Evolutionary conservation across 2,797 vertebrate species (phyloP).

Genomic region (Urocyon cinereoargenteus): DNA sequence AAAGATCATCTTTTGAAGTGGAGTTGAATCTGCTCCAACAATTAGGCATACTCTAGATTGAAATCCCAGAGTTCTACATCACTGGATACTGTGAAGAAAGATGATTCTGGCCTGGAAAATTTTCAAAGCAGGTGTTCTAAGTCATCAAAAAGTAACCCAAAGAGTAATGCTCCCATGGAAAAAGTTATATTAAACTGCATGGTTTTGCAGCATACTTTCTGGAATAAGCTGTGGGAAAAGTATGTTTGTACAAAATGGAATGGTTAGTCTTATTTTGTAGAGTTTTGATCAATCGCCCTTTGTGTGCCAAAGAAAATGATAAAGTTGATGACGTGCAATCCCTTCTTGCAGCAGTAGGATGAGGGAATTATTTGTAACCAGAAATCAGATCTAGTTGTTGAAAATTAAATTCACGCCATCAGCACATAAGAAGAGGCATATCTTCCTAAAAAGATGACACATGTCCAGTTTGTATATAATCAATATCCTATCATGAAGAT

Average conservation of each 20-base stretch:
- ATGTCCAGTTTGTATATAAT: constrained; percentile 6
- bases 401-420: constrained; percentile 51
- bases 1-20: constrained; percentile 9
- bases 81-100: neutral
- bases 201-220: neutral
- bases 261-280: neutral
- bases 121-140: constrained; percentile 62
- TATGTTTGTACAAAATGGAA: neutral
- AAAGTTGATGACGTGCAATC: constrained; percentile 22
- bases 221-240: neutral
- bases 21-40: constrained; percentile 28
- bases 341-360: constrained; percentile 19
- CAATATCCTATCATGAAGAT: neutral
- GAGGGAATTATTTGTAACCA: constrained; percentile 59
- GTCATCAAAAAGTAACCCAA: neutral
- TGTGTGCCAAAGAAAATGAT: constrained; percentile 64
- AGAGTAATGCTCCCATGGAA: neutral
- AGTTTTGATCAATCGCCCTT: constrained; percentile 68
- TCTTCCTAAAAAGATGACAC: neutral
- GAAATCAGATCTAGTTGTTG: constrained; percentile 65
- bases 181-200: neutral
- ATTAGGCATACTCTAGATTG: neutral
- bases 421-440: neutral
- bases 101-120: constrained; percentile 36
- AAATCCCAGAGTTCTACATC: neutral